Percentiles rank a stretch among this genome's conserved stretches.
These are phyloP conservation scores for Eudasyphora cyanicolor DNA, from an alignment of 2,888 invertebrate species.

Conservation along the genomic window DNA sequence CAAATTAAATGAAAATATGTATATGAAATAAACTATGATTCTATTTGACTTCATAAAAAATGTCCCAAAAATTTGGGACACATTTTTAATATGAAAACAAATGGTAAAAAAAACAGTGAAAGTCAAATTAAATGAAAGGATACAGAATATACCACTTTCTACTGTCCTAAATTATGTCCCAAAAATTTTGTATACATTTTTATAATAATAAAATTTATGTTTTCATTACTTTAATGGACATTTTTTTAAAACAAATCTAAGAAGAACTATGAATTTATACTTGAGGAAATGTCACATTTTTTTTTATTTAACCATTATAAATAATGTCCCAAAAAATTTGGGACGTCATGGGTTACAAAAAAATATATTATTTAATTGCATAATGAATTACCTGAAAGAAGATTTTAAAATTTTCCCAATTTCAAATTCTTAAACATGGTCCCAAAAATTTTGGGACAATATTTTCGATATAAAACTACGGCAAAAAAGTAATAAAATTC, in stretches of 20 bases:
- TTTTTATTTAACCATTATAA: background rate
- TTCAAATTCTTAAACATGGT: background rate
- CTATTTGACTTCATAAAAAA: no score
- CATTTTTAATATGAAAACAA: no score
- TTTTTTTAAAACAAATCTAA: background rate
- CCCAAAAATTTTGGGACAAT: constrained; percentile 9
- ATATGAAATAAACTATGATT: no score
- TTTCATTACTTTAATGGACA: background rate
- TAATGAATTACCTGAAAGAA: background rate
- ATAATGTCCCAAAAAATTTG: background rate
- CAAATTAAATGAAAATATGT: no score
- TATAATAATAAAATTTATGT: background rate
- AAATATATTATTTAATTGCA: background rate
- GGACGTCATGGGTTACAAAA: no score
- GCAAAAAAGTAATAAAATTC: no score
- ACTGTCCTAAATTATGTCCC: background rate
- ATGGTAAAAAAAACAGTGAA: no score
- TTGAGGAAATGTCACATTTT: background rate
- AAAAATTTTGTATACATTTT: no score
- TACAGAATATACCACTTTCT: background rate
- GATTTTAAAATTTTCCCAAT: constrained; percentile 17
- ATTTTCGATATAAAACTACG: no score
- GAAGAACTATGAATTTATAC: background rate
- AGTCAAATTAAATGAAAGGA: no score
- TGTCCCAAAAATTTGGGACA: background rate